These are phyloP conservation scores for Aythya baeri DNA, from an alignment of 2,113 vertebrate genomes.

Conservation along the genomic window DNA sequence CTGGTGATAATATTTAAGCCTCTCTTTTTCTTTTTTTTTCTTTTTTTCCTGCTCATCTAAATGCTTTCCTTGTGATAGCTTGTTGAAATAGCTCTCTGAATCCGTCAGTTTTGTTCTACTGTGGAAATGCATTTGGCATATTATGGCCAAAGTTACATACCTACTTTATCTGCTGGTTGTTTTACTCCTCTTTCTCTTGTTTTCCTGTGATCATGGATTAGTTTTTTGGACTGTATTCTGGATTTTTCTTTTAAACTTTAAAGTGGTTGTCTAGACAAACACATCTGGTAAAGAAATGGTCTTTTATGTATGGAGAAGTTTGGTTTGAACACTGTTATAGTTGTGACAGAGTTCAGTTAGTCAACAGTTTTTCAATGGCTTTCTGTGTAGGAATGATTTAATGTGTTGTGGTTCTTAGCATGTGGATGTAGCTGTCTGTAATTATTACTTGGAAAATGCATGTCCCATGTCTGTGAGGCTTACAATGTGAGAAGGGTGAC, in stretches of 20 bases:
- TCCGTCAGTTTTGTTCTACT: neutral
- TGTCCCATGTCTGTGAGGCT: neutral
- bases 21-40: neutral
- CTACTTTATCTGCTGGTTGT: neutral
- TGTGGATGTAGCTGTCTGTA: neutral
- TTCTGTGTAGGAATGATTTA: neutral
- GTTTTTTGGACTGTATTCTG: neutral
- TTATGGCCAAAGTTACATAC: neutral
- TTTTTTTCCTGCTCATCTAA: neutral
- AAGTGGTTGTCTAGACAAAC: neutral
- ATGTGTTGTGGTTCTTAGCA: neutral
- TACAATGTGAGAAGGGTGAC: neutral
- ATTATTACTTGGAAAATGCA: neutral
- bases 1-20: neutral
- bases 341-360: neutral
- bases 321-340: neutral
- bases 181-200: neutral
- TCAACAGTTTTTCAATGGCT: neutral
- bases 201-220: neutral
- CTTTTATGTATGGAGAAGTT: neutral
- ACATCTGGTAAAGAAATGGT: neutral
- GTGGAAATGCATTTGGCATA: neutral
- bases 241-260: neutral
- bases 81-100: neutral
- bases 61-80: neutral